Evolutionary conservation across 2,797 vertebrate genomes (phyloP), one percentile per base, ranked within the genome.

Genomic region (Anisognathus igniventris): DNA sequence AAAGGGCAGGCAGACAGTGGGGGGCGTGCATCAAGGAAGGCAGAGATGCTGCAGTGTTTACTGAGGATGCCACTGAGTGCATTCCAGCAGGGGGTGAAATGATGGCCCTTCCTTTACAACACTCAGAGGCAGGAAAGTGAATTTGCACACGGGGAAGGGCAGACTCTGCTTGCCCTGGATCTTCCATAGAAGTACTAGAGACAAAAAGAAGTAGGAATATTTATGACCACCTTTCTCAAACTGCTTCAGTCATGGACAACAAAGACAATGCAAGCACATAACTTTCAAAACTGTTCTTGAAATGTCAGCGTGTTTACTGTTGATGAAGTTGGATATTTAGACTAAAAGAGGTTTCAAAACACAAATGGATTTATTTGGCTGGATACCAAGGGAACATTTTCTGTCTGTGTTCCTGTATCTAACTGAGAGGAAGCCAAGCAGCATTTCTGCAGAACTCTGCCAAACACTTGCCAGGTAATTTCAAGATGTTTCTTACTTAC

Each of bases 401-500:
- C 62, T 65, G 23, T 47, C 25, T 0, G 0, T 31, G 45, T 72
- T n/a, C 35, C 84, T 89, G 62, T 31, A 68, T 47, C 37, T 77
- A 61, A 91, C 0, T 24, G 45, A 72, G 47, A 88, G 22, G 14
- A 67, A 57, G 61, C 37, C 75, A 91, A 92, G 44, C 2, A 88
- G 23, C 14, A 25, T 4, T 65, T 83, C 47, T 75, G n/a, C 39
- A 92, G 53, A 82, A 57, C 33, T 74, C 72, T 77, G 72, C 39
- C 33, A n/a, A 86, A 77, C 18, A 33, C 14, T 33, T 64, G 18
- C 31, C 31, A 73, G 54, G 42, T 48, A 85, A 80, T 93, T 80
- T 79, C 9, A 73, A 42, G 12, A 67, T 23, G 54, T 21, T 65
- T 42, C 57, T 86, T 89, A 96, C 99, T 99, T 97, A 99, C 99